Evolutionary conservation across 2,888 invertebrate genomes (phyloP).

Genomic region (Caenorhabditis doughertyi): DNA sequence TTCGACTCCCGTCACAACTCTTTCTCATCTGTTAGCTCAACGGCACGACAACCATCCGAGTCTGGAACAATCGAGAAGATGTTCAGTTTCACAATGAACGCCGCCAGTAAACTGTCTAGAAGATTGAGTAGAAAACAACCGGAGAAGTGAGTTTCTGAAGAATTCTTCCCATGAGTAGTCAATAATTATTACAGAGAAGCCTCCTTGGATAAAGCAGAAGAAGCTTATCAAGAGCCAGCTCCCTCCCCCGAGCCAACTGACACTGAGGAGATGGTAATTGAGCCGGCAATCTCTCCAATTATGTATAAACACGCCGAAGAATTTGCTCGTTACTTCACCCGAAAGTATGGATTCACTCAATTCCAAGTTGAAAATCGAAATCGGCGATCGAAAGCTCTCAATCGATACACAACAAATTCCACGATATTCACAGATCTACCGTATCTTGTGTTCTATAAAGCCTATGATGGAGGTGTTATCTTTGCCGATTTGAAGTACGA

Average conservation of each 20-base stretch:
- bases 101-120: slow-evolving; percentile 22
- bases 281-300: slow-evolving; percentile 27
- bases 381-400: slow-evolving; percentile 43
- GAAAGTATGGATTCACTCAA: slow-evolving; percentile 34
- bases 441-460: slow-evolving; percentile 54
- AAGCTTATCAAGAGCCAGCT: neutral
- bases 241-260: slow-evolving; percentile 1
- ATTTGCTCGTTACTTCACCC: slow-evolving; percentile 37
- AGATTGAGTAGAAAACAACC: slow-evolving; percentile 22
- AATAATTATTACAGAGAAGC: slow-evolving; percentile 35
- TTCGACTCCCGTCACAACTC: slow-evolving; percentile 53
- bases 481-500: slow-evolving; percentile 50
- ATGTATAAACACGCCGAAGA: slow-evolving; percentile 58
- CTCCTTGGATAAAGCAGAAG: slow-evolving; percentile 22
- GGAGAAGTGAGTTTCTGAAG: slow-evolving; percentile 15
- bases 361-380: slow-evolving; percentile 34
- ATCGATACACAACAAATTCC: slow-evolving; percentile 45
- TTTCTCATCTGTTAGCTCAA: neutral
- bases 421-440: slow-evolving; percentile 32
- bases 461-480: slow-evolving; percentile 53
- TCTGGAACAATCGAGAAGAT: slow-evolving; percentile 49
- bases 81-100: slow-evolving; percentile 45
- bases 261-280: neutral
- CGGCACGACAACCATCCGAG: slow-evolving; percentile 12
- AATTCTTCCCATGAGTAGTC: no score